Evolutionary conservation across 1,140 invertebrate genomes (phyloP), one percentile per base, ranked within the genome.

Genomic region (Drosophila orosa): DNA sequence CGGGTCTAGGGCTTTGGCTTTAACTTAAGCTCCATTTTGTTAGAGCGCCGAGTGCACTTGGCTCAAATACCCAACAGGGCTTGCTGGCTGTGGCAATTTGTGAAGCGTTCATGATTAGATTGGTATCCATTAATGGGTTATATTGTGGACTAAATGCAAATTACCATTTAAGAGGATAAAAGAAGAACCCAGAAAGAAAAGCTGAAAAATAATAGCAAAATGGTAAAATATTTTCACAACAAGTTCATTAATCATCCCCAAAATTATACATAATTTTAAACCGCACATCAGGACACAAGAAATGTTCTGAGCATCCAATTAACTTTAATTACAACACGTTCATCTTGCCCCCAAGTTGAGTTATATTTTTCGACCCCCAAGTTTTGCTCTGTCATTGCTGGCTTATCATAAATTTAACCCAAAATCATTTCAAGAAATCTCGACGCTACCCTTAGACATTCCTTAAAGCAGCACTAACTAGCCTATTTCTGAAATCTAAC

Each of bases 381-480:
- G 17, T 71, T 57, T 15, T 71, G 52, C 40, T 44, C 8, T 33
- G 68, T 72, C 68, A 72, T 58, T 58, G 66, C 33, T 37, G 54
- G 55, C 66, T 44, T 61, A 52, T 60, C 45, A 61, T 73, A 73
- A 52, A 73, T 73, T 72, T 37, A 31, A 3, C 39, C 40, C 31
- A 31, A 31, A 71, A 72, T 71, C 52, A 58, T 71, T 71, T 33
- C 10, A 7, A 40, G 68, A 24, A 71, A 72, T 72, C 68, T 72
- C 40, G 10, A 15, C 25, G 27, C 25, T 13, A 37, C 67, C 56
- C 68, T 29, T 29, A 31, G 39, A 24, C 9, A 31, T 40, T 47
- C 33, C 69, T 74, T 54, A 71, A 33, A 56, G 77, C 65, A 8
- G 19, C 56, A 35, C 33, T 71, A 69, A 75, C 71, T 77, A 66